Percentiles rank a stretch among this genome's conserved stretches.
Evolutionary conservation across 2,797 vertebrate species (phyloP).

Genomic region (Phoxinus dragarum): DNA sequence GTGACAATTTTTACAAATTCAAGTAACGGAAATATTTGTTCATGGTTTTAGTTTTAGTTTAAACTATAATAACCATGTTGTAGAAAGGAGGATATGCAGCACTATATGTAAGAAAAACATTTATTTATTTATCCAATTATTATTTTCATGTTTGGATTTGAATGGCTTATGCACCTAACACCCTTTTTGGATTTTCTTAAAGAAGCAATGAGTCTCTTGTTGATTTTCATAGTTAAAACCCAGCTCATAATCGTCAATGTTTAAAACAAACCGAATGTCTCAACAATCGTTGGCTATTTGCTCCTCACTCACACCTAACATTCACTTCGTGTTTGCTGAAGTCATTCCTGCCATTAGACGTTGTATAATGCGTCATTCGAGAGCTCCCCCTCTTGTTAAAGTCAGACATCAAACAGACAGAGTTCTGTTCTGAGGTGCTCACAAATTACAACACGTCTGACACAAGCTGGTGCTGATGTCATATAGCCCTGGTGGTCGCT

Average conservation of each 20-base stretch:
- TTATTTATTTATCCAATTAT: too few species aligned
- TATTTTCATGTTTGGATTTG: not conserved
- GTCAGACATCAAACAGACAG: constrained; percentile 47
- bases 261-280: not conserved
- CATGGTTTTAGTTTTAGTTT: too few species aligned
- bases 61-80: too few species aligned
- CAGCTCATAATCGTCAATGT: not conserved
- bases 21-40: too few species aligned
- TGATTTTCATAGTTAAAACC: not conserved
- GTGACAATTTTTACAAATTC: too few species aligned
- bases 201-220: not conserved
- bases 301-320: not conserved
- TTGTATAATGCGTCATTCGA: constrained; percentile 23
- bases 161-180: not conserved
- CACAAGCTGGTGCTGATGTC: constrained; percentile 42
- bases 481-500: constrained; percentile 34
- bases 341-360: constrained; percentile 29
- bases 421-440: constrained; percentile 23
- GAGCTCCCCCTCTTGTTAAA: constrained; percentile 40
- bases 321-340: constrained; percentile 21
- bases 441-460: constrained; percentile 32
- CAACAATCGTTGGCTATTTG: not conserved
- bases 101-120: not conserved
- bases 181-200: not conserved
- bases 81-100: constrained; percentile 26